phyloP scores from a whole-genome alignment of 2,113 vertebrate species.

The Stegastes partitus region DNA sequence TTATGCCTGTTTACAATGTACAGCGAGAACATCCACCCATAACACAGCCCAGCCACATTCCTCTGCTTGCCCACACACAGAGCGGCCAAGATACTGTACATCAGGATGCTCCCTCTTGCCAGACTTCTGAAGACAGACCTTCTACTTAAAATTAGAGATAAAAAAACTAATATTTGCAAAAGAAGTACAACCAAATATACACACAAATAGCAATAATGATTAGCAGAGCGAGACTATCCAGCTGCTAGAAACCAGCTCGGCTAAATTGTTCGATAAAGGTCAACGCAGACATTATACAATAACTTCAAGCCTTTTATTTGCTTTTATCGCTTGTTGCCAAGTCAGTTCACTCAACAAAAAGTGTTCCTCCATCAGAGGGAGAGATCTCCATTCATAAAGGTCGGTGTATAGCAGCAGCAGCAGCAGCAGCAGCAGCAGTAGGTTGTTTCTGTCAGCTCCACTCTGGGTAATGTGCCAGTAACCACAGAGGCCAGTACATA shows the following conservation, averaged over 20 bases:
- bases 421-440: conserved; percentile 50
- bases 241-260: not conserved
- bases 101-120: not conserved
- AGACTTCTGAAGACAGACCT: not conserved
- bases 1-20: conserved; percentile 79
- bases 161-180: not conserved
- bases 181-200: not conserved
- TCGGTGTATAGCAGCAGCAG: conserved; percentile 23
- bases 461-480: conserved; percentile 82
- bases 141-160: not conserved
- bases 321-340: not conserved
- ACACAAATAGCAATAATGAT: not conserved
- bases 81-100: conserved; percentile 43
- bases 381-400: conserved; percentile 75
- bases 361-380: conserved; percentile 21
- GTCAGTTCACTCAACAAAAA: conserved; percentile 24
- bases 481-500: conserved; percentile 84
- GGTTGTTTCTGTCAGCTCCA: conserved; percentile 61
- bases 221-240: not conserved
- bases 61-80: conserved; percentile 76
- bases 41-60: conserved; percentile 69
- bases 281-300: not conserved
- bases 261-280: not conserved
- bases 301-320: not conserved
- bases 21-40: conserved; percentile 66